A percentile compares a stretch with the other conserved stretches of the same genome.
phyloP scores from a whole-genome alignment of 2,113 vertebrate species.

The Pygoscelis adeliae region DNA sequence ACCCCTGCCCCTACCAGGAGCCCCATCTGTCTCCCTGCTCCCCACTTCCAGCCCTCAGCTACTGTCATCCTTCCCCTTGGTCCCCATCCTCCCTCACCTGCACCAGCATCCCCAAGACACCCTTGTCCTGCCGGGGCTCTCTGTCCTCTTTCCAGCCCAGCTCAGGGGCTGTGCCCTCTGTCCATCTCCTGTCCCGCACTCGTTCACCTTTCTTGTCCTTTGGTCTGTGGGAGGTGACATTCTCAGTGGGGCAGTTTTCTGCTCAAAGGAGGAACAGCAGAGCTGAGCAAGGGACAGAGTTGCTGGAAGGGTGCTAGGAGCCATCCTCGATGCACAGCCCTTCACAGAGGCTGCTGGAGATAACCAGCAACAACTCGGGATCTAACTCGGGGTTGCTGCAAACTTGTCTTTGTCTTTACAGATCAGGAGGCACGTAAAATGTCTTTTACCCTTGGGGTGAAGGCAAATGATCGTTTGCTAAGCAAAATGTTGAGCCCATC shows the following conservation, averaged over 20 bases:
- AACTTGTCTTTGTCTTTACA: background rate
- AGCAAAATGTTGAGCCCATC: background rate
- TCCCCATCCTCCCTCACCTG: fast-evolving
- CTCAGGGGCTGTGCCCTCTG: background rate
- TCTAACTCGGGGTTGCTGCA: background rate
- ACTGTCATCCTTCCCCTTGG: background rate
- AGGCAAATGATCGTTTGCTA: background rate
- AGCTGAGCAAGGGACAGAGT: background rate
- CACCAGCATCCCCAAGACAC: background rate
- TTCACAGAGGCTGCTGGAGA: background rate
- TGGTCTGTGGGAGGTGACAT: background rate
- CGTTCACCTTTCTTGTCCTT: background rate
- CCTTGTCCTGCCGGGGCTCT: background rate
- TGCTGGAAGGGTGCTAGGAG: background rate
- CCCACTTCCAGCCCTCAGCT: background rate
- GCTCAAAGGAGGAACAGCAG: background rate
- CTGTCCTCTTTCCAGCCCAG: background rate
- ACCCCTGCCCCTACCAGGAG: background rate
- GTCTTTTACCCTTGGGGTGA: background rate
- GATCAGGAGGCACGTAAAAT: background rate
- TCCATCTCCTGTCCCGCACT: background rate
- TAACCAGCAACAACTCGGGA: background rate
- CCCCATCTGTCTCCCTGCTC: background rate
- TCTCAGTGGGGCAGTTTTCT: background rate
- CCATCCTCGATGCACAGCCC: background rate